These are phyloP conservation scores for Sebastes minor DNA, from an alignment of 2,797 vertebrate genomes.

Conservation along the genomic window DNA sequence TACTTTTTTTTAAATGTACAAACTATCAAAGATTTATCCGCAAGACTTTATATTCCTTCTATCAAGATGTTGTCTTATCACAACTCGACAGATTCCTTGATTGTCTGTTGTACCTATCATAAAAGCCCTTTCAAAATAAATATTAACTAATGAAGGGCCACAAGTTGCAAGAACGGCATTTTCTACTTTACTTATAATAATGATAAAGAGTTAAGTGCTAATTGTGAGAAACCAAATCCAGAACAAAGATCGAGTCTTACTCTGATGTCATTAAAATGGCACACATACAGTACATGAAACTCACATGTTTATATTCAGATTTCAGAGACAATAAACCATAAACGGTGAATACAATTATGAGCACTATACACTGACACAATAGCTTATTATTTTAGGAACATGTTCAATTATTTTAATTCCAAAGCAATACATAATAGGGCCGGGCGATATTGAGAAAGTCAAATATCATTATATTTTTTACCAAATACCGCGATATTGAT, in stretches of 20 bases:
- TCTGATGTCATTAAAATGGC: not conserved
- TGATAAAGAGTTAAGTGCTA: not conserved
- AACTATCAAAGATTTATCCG: not conserved
- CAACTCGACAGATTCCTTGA: not conserved
- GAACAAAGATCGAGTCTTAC: not conserved
- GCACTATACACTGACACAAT: too few species aligned
- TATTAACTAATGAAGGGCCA: too few species aligned
- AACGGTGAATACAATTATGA: too few species aligned
- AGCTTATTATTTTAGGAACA: too few species aligned
- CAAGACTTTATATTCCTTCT: not conserved
- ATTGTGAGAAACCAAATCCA: not conserved
- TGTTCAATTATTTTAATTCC: too few species aligned
- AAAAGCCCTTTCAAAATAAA: not conserved
- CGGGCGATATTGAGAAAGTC: too few species aligned
- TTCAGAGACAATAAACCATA: too few species aligned
- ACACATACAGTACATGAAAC: not conserved
- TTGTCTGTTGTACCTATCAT: not conserved
- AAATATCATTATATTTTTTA: too few species aligned
- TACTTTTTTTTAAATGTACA: not conserved
- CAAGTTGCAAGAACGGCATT: too few species aligned
- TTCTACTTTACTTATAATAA: not conserved
- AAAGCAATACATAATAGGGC: too few species aligned
- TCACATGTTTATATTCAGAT: not conserved
- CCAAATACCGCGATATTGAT: too few species aligned
- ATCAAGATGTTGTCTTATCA: too few species aligned